A percentile compares a stretch with the other conserved stretches of the same genome.
Evolutionary conservation across 2,797 vertebrate species (phyloP).

Genomic region (Diceros bicornis): DNA sequence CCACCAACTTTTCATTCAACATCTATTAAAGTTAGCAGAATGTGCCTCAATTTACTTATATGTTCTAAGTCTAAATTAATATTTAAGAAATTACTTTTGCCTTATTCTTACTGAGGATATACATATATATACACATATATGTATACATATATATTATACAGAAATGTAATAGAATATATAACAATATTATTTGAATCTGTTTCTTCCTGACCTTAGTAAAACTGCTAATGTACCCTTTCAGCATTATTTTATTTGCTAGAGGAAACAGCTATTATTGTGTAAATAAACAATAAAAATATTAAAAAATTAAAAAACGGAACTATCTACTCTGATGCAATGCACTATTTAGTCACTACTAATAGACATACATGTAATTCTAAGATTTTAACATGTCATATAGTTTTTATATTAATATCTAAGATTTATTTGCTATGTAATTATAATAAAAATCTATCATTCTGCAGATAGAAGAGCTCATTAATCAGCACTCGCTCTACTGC

Average conservation of each 20-base stretch:
- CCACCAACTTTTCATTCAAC: not conserved
- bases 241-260: not conserved
- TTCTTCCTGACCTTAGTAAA: not conserved
- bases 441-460: not conserved
- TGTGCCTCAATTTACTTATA: not conserved
- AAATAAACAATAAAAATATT: slow-evolving; percentile 10
- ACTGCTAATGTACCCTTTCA: not conserved
- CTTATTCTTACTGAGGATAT: not conserved
- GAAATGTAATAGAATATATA: not conserved
- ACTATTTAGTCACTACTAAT: not conserved
- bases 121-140: not conserved
- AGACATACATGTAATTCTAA: not conserved
- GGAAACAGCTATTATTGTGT: not conserved
- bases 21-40: not conserved
- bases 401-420: slow-evolving; percentile 9
- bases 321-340: not conserved
- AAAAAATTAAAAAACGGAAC: not conserved
- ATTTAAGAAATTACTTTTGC: not conserved
- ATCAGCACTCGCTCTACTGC: not conserved
- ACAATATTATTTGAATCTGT: not conserved
- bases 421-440: slow-evolving; percentile 38
- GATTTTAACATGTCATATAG: not conserved
- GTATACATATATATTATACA: not conserved
- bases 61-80: not conserved
- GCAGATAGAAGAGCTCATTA: not conserved